Percentiles rank a stretch among this genome's conserved stretches.
These are phyloP conservation scores for Bubalus kerabau DNA, from an alignment of 2,113 vertebrate species.

Conservation along the genomic window DNA sequence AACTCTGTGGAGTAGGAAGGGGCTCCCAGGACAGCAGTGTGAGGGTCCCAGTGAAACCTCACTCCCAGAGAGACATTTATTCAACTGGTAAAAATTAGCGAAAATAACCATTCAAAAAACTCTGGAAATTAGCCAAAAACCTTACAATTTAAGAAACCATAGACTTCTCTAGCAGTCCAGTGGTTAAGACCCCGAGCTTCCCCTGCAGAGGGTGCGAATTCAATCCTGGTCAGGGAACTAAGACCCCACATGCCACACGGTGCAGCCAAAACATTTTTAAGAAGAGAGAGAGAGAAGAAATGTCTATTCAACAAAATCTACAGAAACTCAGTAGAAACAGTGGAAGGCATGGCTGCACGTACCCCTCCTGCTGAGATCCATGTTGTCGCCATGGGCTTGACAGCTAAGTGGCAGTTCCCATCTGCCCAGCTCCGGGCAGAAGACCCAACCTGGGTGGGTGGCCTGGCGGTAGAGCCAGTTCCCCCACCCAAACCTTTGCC, in stretches of 20 bases:
- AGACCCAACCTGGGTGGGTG: not conserved
- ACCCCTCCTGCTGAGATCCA: not conserved
- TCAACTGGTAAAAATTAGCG: not conserved
- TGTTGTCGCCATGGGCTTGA: not conserved
- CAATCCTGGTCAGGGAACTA: not conserved
- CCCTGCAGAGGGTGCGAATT: not conserved
- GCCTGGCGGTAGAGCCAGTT: accelerated
- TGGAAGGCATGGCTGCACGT: not conserved
- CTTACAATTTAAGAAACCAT: not conserved
- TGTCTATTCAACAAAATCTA: not conserved
- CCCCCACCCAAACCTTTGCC: not conserved
- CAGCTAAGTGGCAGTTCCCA: not conserved
- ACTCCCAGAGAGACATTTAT: not conserved
- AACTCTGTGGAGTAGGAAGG: not conserved
- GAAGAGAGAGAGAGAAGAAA: not conserved
- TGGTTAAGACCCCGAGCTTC: not conserved
- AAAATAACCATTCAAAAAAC: not conserved
- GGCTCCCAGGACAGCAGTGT: not conserved
- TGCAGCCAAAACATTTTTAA: not conserved
- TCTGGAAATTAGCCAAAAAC: not conserved
- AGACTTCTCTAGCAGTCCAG: not conserved
- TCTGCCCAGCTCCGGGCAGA: not conserved
- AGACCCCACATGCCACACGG: not conserved
- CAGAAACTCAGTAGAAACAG: not conserved
- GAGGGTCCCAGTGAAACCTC: not conserved